Base-by-base conservation (phyloP, 2,797 vertebrate species). In the Nyctalus aviator region DNA sequence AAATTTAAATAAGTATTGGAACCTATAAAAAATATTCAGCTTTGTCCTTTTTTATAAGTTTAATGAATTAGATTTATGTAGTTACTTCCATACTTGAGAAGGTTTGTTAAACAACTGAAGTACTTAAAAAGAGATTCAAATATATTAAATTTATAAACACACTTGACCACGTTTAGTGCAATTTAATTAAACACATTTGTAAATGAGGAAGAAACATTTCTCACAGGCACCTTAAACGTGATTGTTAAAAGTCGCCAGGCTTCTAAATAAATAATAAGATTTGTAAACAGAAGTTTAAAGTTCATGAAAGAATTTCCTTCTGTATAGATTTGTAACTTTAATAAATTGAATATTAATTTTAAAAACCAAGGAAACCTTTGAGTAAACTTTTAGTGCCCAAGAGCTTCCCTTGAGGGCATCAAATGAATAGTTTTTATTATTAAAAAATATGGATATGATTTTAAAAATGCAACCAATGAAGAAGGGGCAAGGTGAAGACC, bases 141-240 rank as follows among this genome's bases (percentile, higher is more conserved):
- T 90, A 72, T 90, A 88, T 95, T 91, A 91, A 94, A 89, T 37
- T 81, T 93, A 89, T 91, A 91, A 96, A 91, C 83, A 94, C 84
- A 72, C 68, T 85, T 95, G 94, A 85, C 89, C 78, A 9, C 72
- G 55, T 96, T 94, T 95, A 94, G 7, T 59, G 62, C 30, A 71
- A 93, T 90, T 96, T 96, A 97, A 97, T 97, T 97, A 97, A 97
- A 93, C 84, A 84, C 91, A 91, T 97, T 96, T 93, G 73, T 96
- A 96, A 96, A 91, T 72, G 77, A 91, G 88, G 88, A 89, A 13
- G 8, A 88, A 73, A 79, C 50, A 83, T 96, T 96, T 87, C 91
- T 97, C 96, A 90, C 94, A 96, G 94, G 69, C 90, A 75, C 84
- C 41, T 64, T 96, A 96, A 91, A 95, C 88, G 37, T 78, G 69